Evolutionary conservation across 2,888 invertebrate genomes (phyloP).

Genomic region (Macropis europaea): DNA sequence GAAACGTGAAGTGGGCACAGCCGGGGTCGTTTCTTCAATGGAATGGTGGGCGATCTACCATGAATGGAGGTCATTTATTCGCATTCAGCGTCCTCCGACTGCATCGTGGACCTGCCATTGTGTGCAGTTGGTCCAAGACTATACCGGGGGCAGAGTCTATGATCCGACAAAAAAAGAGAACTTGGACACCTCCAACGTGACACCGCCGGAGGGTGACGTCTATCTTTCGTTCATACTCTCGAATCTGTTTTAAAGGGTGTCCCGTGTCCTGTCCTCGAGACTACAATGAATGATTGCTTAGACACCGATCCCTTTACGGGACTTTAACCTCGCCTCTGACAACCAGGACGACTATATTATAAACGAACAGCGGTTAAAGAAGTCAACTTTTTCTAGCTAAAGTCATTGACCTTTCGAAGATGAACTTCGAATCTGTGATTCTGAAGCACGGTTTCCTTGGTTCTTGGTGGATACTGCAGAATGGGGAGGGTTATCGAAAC

Average conservation of each 20-base stretch:
- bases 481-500: background rate
- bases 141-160: constrained; percentile 61
- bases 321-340: constrained; percentile 47
- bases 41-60: constrained; percentile 72
- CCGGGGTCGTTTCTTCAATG: constrained; percentile 66
- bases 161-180: constrained; percentile 67
- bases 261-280: constrained; percentile 45
- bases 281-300: constrained; percentile 50
- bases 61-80: constrained; percentile 77
- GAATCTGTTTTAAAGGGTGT: constrained; percentile 52
- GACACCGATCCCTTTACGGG: constrained; percentile 43
- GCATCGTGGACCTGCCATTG: constrained; percentile 74
- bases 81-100: constrained; percentile 70
- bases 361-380: constrained; percentile 37
- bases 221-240: constrained; percentile 49
- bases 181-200: constrained; percentile 63
- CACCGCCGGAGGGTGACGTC: constrained; percentile 62
- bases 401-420: constrained; percentile 27
- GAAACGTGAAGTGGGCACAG: constrained; percentile 47
- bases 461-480: background rate
- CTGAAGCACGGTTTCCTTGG: no score
- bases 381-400: constrained; percentile 8
- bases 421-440: background rate
- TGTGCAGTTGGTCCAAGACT: constrained; percentile 62
- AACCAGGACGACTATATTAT: constrained; percentile 46